Base-by-base conservation (phyloP, 2,113 vertebrate species). In the Xiphophorus hellerii region DNA sequence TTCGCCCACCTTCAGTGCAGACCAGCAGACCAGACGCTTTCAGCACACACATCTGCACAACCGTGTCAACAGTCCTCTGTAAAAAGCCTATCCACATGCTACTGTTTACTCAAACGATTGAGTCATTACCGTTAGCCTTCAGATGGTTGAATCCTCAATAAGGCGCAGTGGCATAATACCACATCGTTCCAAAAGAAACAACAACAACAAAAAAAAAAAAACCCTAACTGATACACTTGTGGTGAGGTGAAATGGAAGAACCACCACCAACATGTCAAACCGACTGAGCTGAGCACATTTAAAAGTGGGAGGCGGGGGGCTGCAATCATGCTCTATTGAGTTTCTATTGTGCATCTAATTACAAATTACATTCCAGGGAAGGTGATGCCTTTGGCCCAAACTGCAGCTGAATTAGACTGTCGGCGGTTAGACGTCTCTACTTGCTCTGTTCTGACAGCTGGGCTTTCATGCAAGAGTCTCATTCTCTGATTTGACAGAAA, bases 301-400 rank as follows among this genome's bases (percentile, higher is more conserved):
- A 84, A 85, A 69, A 73, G 33, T 35, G 33, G 33, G 33, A 8
- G 33, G 28, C 31, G 75, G 89, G 83, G 48, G 64, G 78, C 64
- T 83, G 85, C 84, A 90, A 92, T 91, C 89, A 92, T 37, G 62
- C 2, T 14, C 88, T 85, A 88, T 90, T 93, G 86, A 91, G 87
- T 69, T 83, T 84, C 78, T 82, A 81, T 85, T 87, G 85, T 82
- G 76, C 68, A 42, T 81, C 87, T 92, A 90, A 91, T 92, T 92
- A 87, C 84, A 73, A 87, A 87, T 87, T 85, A 82, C 85, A 79
- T 87, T 71, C 76, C 63, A 62, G 72, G 73, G 76, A 70, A 70
- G 62, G 48, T 73, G 79, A 64, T 81, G 85, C 84, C 76, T 79
- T 75, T 81, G 79, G 84, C 77, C 84, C 84, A 76, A 84, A 86